A percentile compares a stretch with the other conserved stretches of the same genome.
phyloP scores from a whole-genome alignment of 2,797 vertebrate species.

The Gallinago nigripennis region DNA sequence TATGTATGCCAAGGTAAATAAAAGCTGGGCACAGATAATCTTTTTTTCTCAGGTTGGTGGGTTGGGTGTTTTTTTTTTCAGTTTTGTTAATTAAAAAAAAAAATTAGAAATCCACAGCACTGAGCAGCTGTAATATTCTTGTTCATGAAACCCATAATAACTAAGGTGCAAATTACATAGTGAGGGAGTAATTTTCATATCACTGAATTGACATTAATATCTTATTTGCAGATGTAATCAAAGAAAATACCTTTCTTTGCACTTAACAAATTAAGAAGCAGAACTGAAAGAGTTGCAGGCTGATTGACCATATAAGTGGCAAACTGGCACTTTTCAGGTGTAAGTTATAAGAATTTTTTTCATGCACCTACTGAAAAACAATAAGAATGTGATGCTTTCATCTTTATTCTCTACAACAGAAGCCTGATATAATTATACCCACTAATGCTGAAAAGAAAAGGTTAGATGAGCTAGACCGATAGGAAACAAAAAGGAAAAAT shows the following conservation, averaged over 20 bases:
- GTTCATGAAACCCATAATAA: conserved; percentile 71
- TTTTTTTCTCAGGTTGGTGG: neutral
- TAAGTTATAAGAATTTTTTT: neutral
- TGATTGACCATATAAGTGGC: conserved; percentile 48
- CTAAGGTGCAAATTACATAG: conserved; percentile 62
- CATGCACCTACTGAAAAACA: neutral
- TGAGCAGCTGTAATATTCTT: conserved; percentile 45
- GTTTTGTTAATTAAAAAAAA: conserved; percentile 33
- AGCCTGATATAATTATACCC: neutral
- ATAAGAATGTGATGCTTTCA: neutral
- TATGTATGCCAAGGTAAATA: neutral
- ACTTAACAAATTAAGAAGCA: conserved; percentile 45
- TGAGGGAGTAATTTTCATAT: conserved; percentile 68
- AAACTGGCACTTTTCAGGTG: conserved; percentile 1
- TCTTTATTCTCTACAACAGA: neutral
- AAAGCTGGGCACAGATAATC: neutral
- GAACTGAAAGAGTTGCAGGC: conserved; percentile 34
- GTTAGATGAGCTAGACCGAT: neutral
- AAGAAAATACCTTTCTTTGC: conserved; percentile 61
- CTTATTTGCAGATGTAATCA: conserved; percentile 70
- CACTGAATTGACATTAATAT: conserved; percentile 68
- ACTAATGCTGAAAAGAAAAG: neutral
- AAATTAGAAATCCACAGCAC: neutral
- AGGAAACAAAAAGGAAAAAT: conserved; percentile 8
- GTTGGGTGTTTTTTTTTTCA: neutral